Conservation (phyloP, 2,113 vertebrate genomes). For the Gallinago jamesoni region DNA sequence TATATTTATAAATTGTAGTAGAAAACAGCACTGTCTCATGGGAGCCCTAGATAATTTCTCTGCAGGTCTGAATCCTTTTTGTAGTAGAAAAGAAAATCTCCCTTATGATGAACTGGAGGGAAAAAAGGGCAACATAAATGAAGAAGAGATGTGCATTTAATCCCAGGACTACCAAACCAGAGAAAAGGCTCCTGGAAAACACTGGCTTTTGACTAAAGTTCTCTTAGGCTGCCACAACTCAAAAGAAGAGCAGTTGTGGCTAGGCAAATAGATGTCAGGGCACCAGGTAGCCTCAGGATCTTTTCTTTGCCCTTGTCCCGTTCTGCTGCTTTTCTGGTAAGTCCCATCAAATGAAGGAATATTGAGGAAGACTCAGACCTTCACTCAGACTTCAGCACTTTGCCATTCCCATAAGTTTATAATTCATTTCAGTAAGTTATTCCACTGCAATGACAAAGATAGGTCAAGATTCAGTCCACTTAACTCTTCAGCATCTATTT, state of each 20-base stretch:
- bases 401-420: background rate
- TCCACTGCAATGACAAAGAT: background rate
- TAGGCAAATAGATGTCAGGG: background rate
- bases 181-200: background rate
- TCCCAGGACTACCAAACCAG: background rate
- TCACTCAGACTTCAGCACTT: background rate
- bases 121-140: background rate
- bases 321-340: background rate
- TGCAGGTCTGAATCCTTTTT: background rate
- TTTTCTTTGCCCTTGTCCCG: background rate
- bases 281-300: background rate
- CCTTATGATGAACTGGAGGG: background rate
- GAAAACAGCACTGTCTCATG: background rate
- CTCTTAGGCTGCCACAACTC: background rate
- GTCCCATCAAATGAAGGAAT: background rate
- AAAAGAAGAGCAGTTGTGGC: background rate
- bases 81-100: background rate
- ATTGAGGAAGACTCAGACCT: background rate
- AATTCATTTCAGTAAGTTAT: background rate
- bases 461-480: background rate
- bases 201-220: background rate
- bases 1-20: background rate
- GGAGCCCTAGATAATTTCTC: background rate
- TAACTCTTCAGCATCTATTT: background rate
- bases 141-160: background rate